Base-by-base conservation (phyloP, 2,797 vertebrate genomes). In the Bufotes viridis region DNA sequence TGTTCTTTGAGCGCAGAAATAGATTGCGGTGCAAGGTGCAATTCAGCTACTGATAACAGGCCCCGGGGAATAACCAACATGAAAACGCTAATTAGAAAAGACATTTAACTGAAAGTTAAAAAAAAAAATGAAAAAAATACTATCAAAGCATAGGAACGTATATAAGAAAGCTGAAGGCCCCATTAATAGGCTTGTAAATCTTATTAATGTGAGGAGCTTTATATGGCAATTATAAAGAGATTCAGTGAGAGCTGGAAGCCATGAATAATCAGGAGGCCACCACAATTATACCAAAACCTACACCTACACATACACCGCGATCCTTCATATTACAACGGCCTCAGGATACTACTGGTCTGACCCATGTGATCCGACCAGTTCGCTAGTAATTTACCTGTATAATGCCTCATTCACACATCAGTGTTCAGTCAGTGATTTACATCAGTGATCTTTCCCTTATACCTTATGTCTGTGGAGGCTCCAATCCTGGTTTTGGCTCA, bases 131-230 rank as follows among this genome's bases (percentile, higher is more conserved):
- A 78, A 60, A 26, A 29, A n/a, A 26, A 24, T 55, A 34, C 69
- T 84, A 88, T 79, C 55, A 83, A 55, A 60, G 78, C n/a, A 55
- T 34, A 51, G 29, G 14, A 78, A 61, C 15, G 17, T 53, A 67
- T 60, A 42, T 20, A 84, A 72, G 65, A 51, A 51, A 69, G 70
- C 61, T 69, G n/a, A 69, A 84, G 4, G 74, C 49, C 80, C 75
- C 87, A 84, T 79, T 88, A 84, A 88, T 79, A 61, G 87, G 65
- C 72, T 84, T 72, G 22, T 88, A 84, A 88, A 88, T 84, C 87
- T 79, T 78, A 88, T 88, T 88, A 88, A 84, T 29, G 20, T 18
- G 87, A 84, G 87, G 20, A 72, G 87, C 87, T 79, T 88, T 84
- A 57, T 65, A 80, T 61, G 63, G 87, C 83, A 53, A 88, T 88